Evolutionary conservation across 2,888 invertebrate genomes (phyloP).

Genomic region (Rhopalosiphum nymphaeae): DNA sequence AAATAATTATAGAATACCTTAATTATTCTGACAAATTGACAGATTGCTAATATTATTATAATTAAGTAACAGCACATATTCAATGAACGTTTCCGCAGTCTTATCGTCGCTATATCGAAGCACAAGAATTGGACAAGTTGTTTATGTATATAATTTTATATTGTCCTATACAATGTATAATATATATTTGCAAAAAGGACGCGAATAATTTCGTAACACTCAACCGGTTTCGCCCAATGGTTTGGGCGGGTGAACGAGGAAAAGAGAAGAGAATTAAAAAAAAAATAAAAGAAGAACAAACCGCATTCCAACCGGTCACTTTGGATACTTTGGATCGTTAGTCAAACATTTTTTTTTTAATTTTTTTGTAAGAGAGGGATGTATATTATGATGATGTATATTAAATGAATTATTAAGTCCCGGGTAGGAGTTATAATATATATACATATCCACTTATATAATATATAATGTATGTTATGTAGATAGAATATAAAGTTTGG

Average conservation of each 20-base stretch:
- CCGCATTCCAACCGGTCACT: slow-evolving; percentile 60
- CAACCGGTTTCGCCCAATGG: slow-evolving; percentile 53
- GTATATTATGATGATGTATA: slow-evolving; percentile 14
- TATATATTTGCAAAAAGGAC: slow-evolving; percentile 55
- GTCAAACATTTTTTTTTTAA: slow-evolving; percentile 25
- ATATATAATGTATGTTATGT: not conserved
- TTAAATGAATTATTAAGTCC: slow-evolving; percentile 33
- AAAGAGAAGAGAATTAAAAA: slow-evolving; percentile 51
- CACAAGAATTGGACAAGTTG: slow-evolving; percentile 1
- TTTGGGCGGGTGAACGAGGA: not conserved
- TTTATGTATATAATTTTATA: not conserved
- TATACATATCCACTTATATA: not conserved
- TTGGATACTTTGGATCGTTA: slow-evolving; percentile 46
- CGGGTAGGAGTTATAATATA: not conserved
- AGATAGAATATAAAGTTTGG: not conserved
- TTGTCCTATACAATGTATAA: not conserved
- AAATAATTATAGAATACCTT: not conserved
- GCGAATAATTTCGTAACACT: slow-evolving; percentile 53
- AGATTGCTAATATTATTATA: not conserved
- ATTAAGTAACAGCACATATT: not conserved
- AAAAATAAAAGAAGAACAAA: slow-evolving; percentile 55
- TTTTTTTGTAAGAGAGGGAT: slow-evolving; percentile 23
- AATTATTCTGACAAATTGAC: not conserved
- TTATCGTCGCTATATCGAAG: not conserved
- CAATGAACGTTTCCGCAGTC: not conserved